These are phyloP conservation scores for Magallana ariakensis DNA, from an alignment of 1,140 invertebrate species.

Conservation along the genomic window DNA sequence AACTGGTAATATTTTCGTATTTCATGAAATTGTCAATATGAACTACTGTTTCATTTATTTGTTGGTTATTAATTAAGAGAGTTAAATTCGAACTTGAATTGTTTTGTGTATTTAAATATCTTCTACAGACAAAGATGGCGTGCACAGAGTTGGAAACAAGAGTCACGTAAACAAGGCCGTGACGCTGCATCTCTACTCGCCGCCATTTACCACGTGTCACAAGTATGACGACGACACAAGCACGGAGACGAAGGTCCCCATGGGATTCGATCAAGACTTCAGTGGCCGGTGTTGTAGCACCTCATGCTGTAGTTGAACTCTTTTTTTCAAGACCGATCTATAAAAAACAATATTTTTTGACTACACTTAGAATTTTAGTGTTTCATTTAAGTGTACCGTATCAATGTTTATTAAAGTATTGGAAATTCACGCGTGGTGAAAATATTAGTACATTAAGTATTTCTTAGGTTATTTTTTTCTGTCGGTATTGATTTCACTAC, in stretches of 20 bases:
- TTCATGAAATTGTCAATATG: not conserved
- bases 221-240: conserved; percentile 96
- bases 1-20: not conserved
- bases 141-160: conserved; percentile 97
- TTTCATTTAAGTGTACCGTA: too few species aligned
- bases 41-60: not conserved
- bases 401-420: too few species aligned
- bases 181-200: conserved; percentile 96
- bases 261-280: conserved; percentile 7
- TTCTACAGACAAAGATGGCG: conserved; percentile 80
- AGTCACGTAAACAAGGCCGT: conserved; percentile 92
- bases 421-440: too few species aligned
- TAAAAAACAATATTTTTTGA: too few species aligned
- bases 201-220: conserved; percentile 92
- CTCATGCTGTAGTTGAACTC: not conserved
- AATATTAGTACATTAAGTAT: too few species aligned
- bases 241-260: not conserved
- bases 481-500: too few species aligned
- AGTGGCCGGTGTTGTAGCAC: not conserved
- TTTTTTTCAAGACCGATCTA: too few species aligned
- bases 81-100: not conserved
- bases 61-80: not conserved
- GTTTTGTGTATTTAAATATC: not conserved
- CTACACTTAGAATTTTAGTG: too few species aligned
- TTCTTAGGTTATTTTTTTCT: too few species aligned